Percentiles rank a stretch among this genome's conserved stretches.
phyloP scores from a whole-genome alignment of 2,113 vertebrate species.

The Taxidea taxus region DNA sequence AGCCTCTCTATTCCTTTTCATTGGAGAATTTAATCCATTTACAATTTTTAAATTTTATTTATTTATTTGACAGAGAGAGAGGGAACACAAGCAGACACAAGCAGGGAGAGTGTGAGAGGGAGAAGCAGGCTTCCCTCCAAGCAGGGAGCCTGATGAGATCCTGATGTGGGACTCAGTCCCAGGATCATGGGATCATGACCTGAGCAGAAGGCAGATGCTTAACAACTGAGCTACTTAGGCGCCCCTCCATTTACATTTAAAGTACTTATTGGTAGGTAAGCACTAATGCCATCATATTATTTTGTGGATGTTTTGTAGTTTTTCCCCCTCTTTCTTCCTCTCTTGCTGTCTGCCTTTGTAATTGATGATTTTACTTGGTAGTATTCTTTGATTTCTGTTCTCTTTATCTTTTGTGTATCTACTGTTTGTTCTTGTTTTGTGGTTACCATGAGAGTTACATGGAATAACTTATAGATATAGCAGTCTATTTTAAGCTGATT shows the following conservation, averaged over 20 bases:
- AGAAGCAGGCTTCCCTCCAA: too few relatives aligned
- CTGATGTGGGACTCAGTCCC: too few relatives aligned
- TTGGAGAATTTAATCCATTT: not conserved
- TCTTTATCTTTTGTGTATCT: not conserved
- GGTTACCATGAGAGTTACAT: not conserved
- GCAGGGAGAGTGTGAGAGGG: too few relatives aligned
- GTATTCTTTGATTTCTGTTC: not conserved
- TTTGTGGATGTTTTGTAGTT: not conserved
- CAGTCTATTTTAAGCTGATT: not conserved
- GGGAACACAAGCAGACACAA: too few relatives aligned
- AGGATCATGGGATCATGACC: too few relatives aligned
- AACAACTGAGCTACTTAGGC: too few relatives aligned
- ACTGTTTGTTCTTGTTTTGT: not conserved
- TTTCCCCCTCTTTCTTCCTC: not conserved
- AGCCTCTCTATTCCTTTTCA: not conserved
- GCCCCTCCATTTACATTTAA: not conserved
- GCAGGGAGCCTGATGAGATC: too few relatives aligned
- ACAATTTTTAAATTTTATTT: not conserved
- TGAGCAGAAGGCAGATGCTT: too few relatives aligned
- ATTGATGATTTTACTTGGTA: not conserved
- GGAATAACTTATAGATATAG: not conserved
- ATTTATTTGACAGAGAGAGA: too few relatives aligned
- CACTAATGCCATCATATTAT: not conserved
- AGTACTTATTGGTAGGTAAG: not conserved
- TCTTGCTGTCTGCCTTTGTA: not conserved